phyloP scores from a whole-genome alignment of 2,113 vertebrate species.

The Chauna torquata region DNA sequence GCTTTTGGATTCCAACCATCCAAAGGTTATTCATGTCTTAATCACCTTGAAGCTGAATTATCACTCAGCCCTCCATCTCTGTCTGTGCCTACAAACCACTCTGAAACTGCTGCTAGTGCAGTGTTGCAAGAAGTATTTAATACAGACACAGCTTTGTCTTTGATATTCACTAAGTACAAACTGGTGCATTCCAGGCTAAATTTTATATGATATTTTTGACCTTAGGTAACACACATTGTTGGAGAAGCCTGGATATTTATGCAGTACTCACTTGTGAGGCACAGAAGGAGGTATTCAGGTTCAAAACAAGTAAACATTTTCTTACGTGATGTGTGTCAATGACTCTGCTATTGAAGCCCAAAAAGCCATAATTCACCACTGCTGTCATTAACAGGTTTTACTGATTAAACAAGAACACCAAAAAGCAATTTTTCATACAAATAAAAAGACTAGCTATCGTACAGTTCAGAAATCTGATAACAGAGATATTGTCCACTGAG shows the following conservation, averaged over 20 bases:
- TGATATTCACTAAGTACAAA: background rate
- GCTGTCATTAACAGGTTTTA: background rate
- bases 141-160: background rate
- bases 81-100: background rate
- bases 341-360: background rate
- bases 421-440: background rate
- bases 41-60: background rate
- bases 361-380: background rate
- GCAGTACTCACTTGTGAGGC: background rate
- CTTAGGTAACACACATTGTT: background rate
- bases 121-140: background rate
- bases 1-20: background rate
- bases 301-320: background rate
- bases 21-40: background rate
- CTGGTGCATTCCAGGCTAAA: background rate
- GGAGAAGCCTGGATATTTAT: background rate
- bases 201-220: background rate
- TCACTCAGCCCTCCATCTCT: background rate
- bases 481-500: background rate
- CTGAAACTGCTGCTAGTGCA: background rate
- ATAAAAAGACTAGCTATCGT: background rate
- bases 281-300: background rate
- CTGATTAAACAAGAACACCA: background rate
- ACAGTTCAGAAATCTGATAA: background rate
- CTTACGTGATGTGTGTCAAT: rapidly evolving